Base-by-base conservation (phyloP, 2,888 invertebrate species). In the Melanophora roralis region DNA sequence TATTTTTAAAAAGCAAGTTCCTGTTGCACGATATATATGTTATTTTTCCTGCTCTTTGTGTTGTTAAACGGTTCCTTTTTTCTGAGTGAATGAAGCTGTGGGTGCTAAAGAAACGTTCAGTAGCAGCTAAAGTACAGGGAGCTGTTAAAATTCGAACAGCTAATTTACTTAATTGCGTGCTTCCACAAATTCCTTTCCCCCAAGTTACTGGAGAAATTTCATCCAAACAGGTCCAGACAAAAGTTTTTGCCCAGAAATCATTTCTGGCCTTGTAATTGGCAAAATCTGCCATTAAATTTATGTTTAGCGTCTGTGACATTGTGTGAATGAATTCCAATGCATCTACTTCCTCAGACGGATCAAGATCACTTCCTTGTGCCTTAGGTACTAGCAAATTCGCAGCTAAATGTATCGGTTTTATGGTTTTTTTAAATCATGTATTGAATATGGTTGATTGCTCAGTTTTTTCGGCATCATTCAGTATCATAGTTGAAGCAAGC, bases 381-480 rank as follows among this genome's bases (percentile, higher is more conserved):
- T 73, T 57, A 62, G 68, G 62, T 62, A 55, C 62, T 64, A 73
- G 72, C 53, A 72, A 72, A 43, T 68, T 75, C 45, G 53, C 75
- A 75, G 68, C 75, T 47, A 75, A 75, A 75, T 75, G 69, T 69
- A 69, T 76, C 62, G 68, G 75, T 71, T 76, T 69, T 64, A 76
- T 64, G 57, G 21, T 64, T 76, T 76, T 76, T 64, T 76, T 64
- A 76, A 64, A 71, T 64, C n/a, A n/a, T n/a, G n/a, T n/a, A n/a
- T n/a, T n/a, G n/a, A n/a, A n/a, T n/a, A n/a, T n/a, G n/a, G n/a
- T n/a, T n/a, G n/a, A n/a, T n/a, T n/a, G n/a, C n/a, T n/a, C n/a
- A n/a, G n/a, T n/a, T n/a, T n/a, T n/a, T n/a, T n/a, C n/a, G n/a
- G n/a, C n/a, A n/a, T n/a, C n/a, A n/a, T n/a, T n/a, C n/a, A n/a